A percentile compares a stretch with the other conserved stretches of the same genome.
Evolutionary conservation across 1,140 invertebrate genomes (phyloP).

Genomic region (Asbolus verrucosus): DNA sequence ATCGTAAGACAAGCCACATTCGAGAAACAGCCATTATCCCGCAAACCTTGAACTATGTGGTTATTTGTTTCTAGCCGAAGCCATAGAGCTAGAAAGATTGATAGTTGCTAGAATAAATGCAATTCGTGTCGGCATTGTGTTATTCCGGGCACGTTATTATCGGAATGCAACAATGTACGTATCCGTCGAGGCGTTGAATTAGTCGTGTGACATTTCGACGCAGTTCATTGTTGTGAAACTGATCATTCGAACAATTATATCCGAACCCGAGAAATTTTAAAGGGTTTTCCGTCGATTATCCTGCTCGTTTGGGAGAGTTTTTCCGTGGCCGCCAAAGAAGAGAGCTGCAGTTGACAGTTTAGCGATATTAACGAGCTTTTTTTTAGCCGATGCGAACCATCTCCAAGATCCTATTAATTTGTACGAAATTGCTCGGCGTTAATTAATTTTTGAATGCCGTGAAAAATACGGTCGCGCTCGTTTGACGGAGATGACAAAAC

Average conservation of each 20-base stretch:
- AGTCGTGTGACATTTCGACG: constrained; percentile 3
- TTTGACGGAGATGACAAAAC: too few species aligned
- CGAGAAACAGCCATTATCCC: too few species aligned
- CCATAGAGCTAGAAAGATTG: too few species aligned
- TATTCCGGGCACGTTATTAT: constrained; percentile 23
- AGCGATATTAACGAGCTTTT: background rate
- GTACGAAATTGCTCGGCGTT: constrained; percentile 1
- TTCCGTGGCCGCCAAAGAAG: too few species aligned
- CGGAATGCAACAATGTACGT: constrained; percentile 26
- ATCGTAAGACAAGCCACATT: too few species aligned
- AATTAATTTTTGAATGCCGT: constrained; percentile 7
- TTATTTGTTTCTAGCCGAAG: too few species aligned
- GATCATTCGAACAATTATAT: constrained; percentile 11
- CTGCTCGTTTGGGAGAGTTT: background rate
- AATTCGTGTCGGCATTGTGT: constrained; percentile 12
- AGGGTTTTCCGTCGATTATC: background rate
- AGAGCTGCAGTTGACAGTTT: background rate
- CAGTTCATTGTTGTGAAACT: background rate
- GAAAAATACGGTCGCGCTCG: too few species aligned
- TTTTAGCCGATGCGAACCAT: background rate
- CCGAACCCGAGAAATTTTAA: too few species aligned
- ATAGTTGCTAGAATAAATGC: too few species aligned
- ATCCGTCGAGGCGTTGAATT: constrained; percentile 29
- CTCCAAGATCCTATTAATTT: constrained; percentile 2
- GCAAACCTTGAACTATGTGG: too few species aligned